A percentile compares a stretch with the other conserved stretches of the same genome.
Evolutionary conservation across 2,113 vertebrate species (phyloP).

Genomic region (Alosa alosa): DNA sequence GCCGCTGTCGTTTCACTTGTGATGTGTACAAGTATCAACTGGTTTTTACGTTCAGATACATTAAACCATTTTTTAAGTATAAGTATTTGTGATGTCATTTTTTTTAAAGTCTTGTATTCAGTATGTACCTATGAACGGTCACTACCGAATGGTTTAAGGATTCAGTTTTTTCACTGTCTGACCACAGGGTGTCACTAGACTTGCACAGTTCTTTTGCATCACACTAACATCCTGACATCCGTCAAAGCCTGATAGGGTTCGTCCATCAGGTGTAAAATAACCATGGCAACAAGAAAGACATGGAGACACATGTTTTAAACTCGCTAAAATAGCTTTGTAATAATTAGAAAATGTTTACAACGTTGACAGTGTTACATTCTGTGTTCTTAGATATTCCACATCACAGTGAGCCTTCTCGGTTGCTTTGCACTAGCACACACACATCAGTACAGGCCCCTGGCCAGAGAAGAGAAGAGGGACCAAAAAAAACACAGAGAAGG

Average conservation of each 20-base stretch:
- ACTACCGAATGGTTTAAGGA: not conserved
- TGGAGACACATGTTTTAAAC: slow-evolving; percentile 39
- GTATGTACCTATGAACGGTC: not conserved
- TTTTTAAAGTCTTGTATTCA: not conserved
- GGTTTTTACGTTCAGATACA: not conserved
- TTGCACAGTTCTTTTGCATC: not conserved
- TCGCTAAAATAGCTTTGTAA: slow-evolving; percentile 83
- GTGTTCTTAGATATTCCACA: slow-evolving; percentile 71
- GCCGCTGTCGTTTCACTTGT: not conserved
- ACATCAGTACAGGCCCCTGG: slow-evolving; percentile 64
- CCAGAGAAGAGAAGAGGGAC: slow-evolving; percentile 55
- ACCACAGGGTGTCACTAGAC: not conserved
- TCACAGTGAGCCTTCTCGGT: slow-evolving; percentile 79
- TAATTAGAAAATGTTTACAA: slow-evolving; percentile 78
- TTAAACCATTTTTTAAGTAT: not conserved
- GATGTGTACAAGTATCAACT: not conserved
- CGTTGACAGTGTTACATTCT: slow-evolving; percentile 78
- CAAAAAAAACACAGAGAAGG: slow-evolving; percentile 50
- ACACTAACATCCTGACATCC: not conserved
- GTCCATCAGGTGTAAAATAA: not conserved
- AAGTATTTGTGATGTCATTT: not conserved
- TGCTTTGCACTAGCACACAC: slow-evolving; percentile 59
- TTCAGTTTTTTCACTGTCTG: not conserved
- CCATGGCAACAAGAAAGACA: not conserved
- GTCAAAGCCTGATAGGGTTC: too few relatives aligned